Evolutionary conservation across 2,888 invertebrate genomes (phyloP), one percentile per base, ranked within the genome.

Genomic region (Phyto melanocephala): DNA sequence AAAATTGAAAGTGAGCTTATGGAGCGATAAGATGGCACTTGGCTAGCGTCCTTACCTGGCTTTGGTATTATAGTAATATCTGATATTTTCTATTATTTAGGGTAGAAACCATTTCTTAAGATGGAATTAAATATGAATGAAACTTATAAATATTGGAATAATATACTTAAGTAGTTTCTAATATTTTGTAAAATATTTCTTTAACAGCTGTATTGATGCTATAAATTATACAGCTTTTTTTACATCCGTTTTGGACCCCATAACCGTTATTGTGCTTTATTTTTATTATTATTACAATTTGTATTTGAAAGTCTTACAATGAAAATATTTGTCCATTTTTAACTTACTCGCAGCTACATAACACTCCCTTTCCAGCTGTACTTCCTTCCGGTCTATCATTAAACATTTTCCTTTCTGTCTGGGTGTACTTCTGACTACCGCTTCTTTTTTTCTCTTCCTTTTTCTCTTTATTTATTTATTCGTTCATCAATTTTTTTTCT

Each of bases 371-470:
- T 17, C n/a, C 37, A 37, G 7, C 35, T 20, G 35, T 47, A 50
- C 37, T 24, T 45, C 47, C 60, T 22, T n/a, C n/a, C n/a, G n/a
- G 60, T 62, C 50, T 58, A 37, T 62, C 60, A 37, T 72, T 37
- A 50, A 40, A 54, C 28, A 54, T 54, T 52, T 68, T 24, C 15
- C 20, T 28, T 17, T n/a, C 54, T 40, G 40, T 54, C 54, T 40
- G 3, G 0, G 11, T 28, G 17, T 42, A 20, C 22, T 42, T 54
- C 11, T 54, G 17, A 17, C 42, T 28, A 15, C n/a, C n/a, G n/a
- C n/a, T n/a, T n/a, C n/a, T n/a, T n/a, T n/a, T n/a, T n/a, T n/a
- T n/a, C n/a, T n/a, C n/a, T n/a, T n/a, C 17, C 45, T 40, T 47
- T 35, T 35, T 20, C 10, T 17, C 20, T 47, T 17, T 20, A 17